Percentiles rank a stretch among this genome's conserved stretches.
Evolutionary conservation across 2,113 vertebrate genomes (phyloP).

Genomic region (Acanthisitta chloris): DNA sequence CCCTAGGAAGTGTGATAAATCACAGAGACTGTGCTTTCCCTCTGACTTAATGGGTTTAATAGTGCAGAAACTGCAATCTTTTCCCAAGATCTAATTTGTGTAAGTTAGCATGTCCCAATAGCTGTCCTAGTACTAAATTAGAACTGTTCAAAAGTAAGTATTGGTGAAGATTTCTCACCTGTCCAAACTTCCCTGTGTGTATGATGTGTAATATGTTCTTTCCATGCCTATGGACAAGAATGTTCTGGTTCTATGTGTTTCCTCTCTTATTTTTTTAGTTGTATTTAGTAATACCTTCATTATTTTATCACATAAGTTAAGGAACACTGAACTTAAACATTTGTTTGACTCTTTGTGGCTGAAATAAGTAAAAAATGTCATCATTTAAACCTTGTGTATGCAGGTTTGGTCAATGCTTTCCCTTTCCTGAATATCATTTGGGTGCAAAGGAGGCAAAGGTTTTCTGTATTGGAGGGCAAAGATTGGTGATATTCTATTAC

Average conservation of each 20-base stretch:
- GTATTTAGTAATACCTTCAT: neutral
- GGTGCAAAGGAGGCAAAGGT: neutral
- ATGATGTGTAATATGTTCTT: neutral
- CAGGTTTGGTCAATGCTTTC: neutral
- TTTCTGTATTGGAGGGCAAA: neutral
- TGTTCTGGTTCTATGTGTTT: neutral
- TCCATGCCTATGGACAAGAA: neutral
- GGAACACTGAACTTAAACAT: neutral
- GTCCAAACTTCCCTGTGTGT: neutral
- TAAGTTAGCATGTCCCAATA: neutral
- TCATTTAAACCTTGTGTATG: neutral
- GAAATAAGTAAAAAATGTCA: neutral
- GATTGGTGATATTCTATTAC: neutral
- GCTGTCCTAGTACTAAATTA: neutral
- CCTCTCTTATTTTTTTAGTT: neutral
- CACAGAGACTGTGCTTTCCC: neutral
- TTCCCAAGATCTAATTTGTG: neutral
- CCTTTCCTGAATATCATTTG: neutral
- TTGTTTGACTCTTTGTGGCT: neutral
- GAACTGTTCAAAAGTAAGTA: neutral
- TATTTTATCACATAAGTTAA: neutral
- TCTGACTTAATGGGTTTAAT: neutral
- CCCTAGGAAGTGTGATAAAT: constrained; percentile 8
- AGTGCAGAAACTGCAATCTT: neutral
- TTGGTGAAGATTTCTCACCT: neutral